These are phyloP conservation scores for Apantesis nais DNA, from an alignment of 2,888 invertebrate species.

Conservation along the genomic window DNA sequence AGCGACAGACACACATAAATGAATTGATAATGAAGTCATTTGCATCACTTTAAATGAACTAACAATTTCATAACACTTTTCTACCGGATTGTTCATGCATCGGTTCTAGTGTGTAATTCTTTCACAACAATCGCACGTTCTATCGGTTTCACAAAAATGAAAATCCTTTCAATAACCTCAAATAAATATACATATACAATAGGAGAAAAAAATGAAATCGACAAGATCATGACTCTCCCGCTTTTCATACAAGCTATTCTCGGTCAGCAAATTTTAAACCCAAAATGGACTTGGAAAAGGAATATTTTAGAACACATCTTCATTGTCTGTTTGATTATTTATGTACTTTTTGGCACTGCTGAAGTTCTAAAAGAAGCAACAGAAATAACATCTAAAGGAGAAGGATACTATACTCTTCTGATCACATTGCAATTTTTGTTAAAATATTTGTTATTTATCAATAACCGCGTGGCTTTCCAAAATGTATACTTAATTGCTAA, in stretches of 20 bases:
- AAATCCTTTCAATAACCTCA: constrained; percentile 44
- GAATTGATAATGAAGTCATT: too few species aligned
- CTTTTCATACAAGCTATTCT: constrained; percentile 59
- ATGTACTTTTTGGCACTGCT: constrained; percentile 65
- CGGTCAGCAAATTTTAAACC: constrained; percentile 67
- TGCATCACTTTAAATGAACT: neutral
- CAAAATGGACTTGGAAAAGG: constrained; percentile 64
- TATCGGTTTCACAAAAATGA: constrained; percentile 50
- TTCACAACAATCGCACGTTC: constrained; percentile 24
- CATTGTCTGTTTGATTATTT: constrained; percentile 51
- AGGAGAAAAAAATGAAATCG: constrained; percentile 58
- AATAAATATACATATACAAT: constrained; percentile 58
- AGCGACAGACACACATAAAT: neutral
- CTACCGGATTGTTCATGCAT: constrained; percentile 38
- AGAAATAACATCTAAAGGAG: constrained; percentile 55
- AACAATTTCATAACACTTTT: constrained; percentile 24
- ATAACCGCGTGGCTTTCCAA: constrained; percentile 51
- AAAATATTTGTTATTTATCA: constrained; percentile 57
- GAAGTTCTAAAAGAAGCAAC: constrained; percentile 50
- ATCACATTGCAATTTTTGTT: constrained; percentile 52
- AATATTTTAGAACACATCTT: constrained; percentile 52
- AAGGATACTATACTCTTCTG: constrained; percentile 63
- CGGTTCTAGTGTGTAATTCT: constrained; percentile 21
- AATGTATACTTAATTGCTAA: constrained; percentile 60
- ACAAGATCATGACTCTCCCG: constrained; percentile 52